phyloP scores from a whole-genome alignment of 2,888 invertebrate genomes.

The Brachyopa scutellaris region DNA sequence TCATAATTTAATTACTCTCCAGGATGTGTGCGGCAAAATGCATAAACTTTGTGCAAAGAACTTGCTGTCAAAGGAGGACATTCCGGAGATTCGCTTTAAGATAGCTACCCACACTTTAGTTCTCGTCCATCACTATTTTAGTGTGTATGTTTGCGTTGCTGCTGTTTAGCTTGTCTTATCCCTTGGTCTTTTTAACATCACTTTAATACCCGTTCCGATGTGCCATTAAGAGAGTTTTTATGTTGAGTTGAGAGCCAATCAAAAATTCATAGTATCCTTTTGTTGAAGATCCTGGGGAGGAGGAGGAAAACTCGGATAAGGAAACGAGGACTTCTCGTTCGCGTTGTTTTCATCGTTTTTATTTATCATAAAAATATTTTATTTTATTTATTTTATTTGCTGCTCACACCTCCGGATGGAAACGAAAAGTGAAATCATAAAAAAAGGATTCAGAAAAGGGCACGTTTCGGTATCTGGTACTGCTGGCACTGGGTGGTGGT shows the following conservation, averaged over 20 bases:
- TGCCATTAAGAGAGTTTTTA: slow-evolving; percentile 41
- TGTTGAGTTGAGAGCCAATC: slow-evolving; percentile 50
- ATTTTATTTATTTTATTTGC: slow-evolving; percentile 33
- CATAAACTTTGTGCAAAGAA: slow-evolving; percentile 40
- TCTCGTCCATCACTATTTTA: background rate
- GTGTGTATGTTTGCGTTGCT: background rate
- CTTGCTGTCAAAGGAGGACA: slow-evolving; percentile 8
- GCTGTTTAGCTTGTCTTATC: too few species aligned
- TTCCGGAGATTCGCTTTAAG: slow-evolving; percentile 2
- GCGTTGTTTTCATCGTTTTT: slow-evolving; percentile 30
- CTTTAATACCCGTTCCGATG: slow-evolving; percentile 18
- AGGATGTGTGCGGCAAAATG: slow-evolving; percentile 44
- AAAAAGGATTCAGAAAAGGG: slow-evolving; percentile 46
- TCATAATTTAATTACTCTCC: slow-evolving; percentile 70
- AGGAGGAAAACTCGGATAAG: background rate
- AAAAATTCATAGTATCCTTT: slow-evolving; percentile 65
- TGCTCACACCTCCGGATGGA: background rate
- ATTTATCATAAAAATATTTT: slow-evolving; percentile 59
- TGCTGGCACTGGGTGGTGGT: slow-evolving; percentile 3
- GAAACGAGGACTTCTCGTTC: slow-evolving; percentile 28
- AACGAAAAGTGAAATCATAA: slow-evolving; percentile 32
- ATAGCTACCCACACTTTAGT: slow-evolving; percentile 1
- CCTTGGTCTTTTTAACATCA: slow-evolving; percentile 1
- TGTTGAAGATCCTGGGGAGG: slow-evolving; percentile 2
- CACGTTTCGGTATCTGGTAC: slow-evolving; percentile 12